Conservation (phyloP, 2,797 vertebrate species). For the Pipistrellus pygmaeus region DNA sequence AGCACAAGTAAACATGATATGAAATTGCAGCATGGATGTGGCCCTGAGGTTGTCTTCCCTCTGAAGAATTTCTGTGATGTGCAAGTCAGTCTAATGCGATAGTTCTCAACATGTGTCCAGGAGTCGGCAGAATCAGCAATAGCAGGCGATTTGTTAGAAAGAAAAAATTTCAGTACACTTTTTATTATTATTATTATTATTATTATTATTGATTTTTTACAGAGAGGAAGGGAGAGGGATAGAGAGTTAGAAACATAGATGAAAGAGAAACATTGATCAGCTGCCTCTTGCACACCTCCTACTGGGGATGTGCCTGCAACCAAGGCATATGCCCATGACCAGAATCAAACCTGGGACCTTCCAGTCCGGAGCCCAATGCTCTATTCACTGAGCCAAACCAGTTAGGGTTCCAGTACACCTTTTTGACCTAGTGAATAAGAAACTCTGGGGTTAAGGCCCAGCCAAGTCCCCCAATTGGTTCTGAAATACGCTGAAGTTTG, state of each 20-base stretch:
- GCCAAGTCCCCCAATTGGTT: not conserved
- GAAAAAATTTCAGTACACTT: not conserved
- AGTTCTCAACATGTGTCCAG: not conserved
- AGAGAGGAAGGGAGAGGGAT: too few relatives aligned
- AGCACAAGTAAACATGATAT: not conserved
- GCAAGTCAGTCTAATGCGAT: not conserved
- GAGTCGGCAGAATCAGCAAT: not conserved
- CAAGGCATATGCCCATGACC: too few relatives aligned
- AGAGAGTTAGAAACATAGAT: too few relatives aligned
- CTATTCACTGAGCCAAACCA: too few relatives aligned
- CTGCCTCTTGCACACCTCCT: too few relatives aligned
- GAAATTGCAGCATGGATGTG: not conserved
- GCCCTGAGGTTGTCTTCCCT: not conserved
- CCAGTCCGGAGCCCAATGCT: too few relatives aligned
- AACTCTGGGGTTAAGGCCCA: not conserved
- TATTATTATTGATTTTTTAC: too few relatives aligned
- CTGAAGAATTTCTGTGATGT: not conserved
- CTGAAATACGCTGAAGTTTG: not conserved
- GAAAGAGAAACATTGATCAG: too few relatives aligned
- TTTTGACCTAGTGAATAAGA: slow-evolving; percentile 6
- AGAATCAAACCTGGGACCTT: too few relatives aligned
- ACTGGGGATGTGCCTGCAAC: too few relatives aligned
- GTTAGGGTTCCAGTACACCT: not conserved
- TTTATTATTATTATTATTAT: not conserved
- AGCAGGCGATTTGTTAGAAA: slow-evolving; percentile 33